Percentiles rank a stretch among this genome's conserved stretches.
Evolutionary conservation across 2,113 vertebrate species (phyloP).

Genomic region (Chaetorhynchus papuensis): DNA sequence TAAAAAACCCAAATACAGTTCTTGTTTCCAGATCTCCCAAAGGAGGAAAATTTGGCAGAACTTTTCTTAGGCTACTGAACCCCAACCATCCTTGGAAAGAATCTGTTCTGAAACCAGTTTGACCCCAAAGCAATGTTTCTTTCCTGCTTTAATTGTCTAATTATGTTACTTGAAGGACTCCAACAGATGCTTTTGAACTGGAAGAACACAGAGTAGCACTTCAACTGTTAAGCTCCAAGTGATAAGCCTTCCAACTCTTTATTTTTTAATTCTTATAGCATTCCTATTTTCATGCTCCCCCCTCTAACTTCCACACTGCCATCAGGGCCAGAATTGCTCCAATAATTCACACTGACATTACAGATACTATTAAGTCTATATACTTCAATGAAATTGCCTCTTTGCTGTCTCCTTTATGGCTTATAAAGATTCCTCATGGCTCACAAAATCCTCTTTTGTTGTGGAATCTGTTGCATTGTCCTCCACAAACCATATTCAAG

Average conservation of each 20-base stretch:
- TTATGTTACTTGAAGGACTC: conserved; percentile 6
- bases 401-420: conserved; percentile 62
- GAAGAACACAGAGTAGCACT: not conserved
- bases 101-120: not conserved
- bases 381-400: conserved; percentile 69
- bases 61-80: not conserved
- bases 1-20: not conserved
- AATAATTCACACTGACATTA: conserved; percentile 73
- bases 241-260: not conserved
- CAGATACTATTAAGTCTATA: conserved; percentile 69
- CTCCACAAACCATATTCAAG: conserved; percentile 63
- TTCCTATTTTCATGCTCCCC: not conserved
- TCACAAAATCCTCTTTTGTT: conserved; percentile 53
- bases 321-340: conserved; percentile 60
- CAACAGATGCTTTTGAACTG: not conserved
- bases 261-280: conserved; percentile 20
- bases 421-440: conserved; percentile 71
- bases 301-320: not conserved
- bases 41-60: not conserved
- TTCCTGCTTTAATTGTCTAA: not conserved
- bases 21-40: not conserved
- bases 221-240: not conserved
- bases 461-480: conserved; percentile 56
- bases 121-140: not conserved
- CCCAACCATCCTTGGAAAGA: not conserved